These are phyloP conservation scores for Flexamia atlantica DNA, from an alignment of 2,888 invertebrate species.

Conservation along the genomic window DNA sequence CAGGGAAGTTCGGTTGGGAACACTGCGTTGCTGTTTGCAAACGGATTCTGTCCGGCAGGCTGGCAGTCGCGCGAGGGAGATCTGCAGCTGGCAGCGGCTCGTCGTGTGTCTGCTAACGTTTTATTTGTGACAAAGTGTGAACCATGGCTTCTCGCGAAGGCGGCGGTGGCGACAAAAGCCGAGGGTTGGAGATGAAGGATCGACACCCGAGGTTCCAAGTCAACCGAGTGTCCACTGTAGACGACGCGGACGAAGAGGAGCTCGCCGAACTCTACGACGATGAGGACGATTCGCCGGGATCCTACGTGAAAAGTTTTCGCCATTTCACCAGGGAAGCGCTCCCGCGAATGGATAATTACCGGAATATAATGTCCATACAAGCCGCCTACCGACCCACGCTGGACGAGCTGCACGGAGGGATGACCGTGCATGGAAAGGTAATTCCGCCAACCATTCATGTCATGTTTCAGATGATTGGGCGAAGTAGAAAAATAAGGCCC, in stretches of 20 bases:
- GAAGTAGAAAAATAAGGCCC: too few species aligned
- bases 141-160: slow-evolving; percentile 31
- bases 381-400: slow-evolving; percentile 92
- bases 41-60: not conserved
- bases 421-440: slow-evolving; percentile 87
- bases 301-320: slow-evolving; percentile 89
- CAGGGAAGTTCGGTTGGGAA: slow-evolving; percentile 19
- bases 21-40: slow-evolving; percentile 55
- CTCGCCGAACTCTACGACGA: slow-evolving; percentile 74
- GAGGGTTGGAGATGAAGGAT: slow-evolving; percentile 60
- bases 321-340: slow-evolving; percentile 93
- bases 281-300: slow-evolving; percentile 80
- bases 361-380: slow-evolving; percentile 93
- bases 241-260: slow-evolving; percentile 61
- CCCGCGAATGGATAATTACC: slow-evolving; percentile 92
- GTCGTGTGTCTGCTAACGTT: not conserved
- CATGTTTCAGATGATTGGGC: too few species aligned
- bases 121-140: slow-evolving; percentile 37
- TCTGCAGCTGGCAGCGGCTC: not conserved
- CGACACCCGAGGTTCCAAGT: slow-evolving; percentile 60
- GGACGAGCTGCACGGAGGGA: slow-evolving; percentile 92
- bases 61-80: not conserved
- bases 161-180: slow-evolving; percentile 45
- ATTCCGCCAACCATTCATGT: too few species aligned
- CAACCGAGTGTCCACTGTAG: slow-evolving; percentile 55